Conservation (phyloP, 1,140 invertebrate species). For the Thaumatotibia leucotreta region DNA sequence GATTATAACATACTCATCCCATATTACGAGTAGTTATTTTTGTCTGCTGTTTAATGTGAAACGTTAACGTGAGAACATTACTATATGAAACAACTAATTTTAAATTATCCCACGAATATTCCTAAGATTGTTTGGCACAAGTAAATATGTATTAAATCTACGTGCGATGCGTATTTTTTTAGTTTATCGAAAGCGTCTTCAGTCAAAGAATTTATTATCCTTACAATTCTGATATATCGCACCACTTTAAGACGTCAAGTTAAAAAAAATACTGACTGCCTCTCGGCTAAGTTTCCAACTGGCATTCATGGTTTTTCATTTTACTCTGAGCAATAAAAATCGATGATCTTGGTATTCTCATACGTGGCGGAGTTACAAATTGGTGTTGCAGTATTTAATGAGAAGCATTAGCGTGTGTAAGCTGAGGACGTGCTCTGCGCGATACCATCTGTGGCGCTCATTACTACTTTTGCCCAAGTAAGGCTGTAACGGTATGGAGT, state of each 20-base stretch:
- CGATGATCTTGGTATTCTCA: slow-evolving; percentile 18
- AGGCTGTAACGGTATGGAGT: slow-evolving; percentile 27
- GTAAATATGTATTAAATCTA: no score
- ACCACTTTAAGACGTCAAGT: not conserved
- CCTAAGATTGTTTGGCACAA: no score
- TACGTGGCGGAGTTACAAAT: slow-evolving; percentile 37
- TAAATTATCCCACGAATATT: no score
- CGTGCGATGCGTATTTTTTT: no score
- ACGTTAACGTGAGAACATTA: no score
- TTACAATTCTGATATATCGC: not conserved
- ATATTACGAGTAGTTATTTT: no score
- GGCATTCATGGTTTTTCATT: slow-evolving; percentile 19
- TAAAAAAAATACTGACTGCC: not conserved
- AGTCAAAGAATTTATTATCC: not conserved
- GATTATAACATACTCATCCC: no score
- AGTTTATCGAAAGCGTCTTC: no score
- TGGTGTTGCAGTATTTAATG: slow-evolving; percentile 42
- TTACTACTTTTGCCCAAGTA: slow-evolving; percentile 46
- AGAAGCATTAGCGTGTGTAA: slow-evolving; percentile 44
- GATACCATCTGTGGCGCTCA: slow-evolving; percentile 40
- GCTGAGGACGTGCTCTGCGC: slow-evolving; percentile 24
- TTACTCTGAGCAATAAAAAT: slow-evolving; percentile 21
- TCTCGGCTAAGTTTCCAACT: not conserved
- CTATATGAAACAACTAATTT: no score
- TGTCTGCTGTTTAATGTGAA: no score